Base-by-base conservation (phyloP, 2,113 vertebrate species). In the Propithecus coquereli region DNA sequence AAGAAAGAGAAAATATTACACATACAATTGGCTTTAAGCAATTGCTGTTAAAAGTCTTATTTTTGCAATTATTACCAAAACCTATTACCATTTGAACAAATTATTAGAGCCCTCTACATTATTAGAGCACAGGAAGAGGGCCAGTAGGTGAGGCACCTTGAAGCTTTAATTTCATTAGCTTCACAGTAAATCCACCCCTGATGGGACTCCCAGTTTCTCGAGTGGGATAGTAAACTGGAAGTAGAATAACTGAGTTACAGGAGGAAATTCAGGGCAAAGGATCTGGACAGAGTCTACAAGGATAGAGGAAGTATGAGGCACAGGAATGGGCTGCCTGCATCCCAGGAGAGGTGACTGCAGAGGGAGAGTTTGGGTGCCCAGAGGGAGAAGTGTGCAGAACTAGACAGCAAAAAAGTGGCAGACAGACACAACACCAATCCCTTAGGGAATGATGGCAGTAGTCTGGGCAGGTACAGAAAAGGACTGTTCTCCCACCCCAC, bases 21-120 rank as follows among this genome's bases (percentile, higher is more conserved):
- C 95, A 88, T 68, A 71, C 85, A 93, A 71, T 47, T 87, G 73
- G 45, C 73, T 96, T 96, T 68, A 86, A 91, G n/a, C 73, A 65
- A 80, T 43, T 80, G 50, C 34, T 87, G 34, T 93, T 92, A 92
- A 95, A 95, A 89, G 84, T 25, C 90, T 88, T 59, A 88, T 63
- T 85, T 83, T 66, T 79, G 66, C 22, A 74, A 54, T 68, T 74
- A 80, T 91, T 54, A 86, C 54, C 45, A 94, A 95, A 87, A 25
- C 6, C 30, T 68, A 25, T 65, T 74, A 85, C 50, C 79, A 52
- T 34, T 18, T 79, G 79, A 94, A 79, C 50, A 90, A 77, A 79
- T 27, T 73, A 77, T 68, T 59, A 32, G 47, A 82, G n/a, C 80
- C 27, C 47, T 65, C 61, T 57, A 59, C 2, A 5, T 92, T 61